Conservation (phyloP, 2,113 vertebrate species). For the Mugil cephalus region DNA sequence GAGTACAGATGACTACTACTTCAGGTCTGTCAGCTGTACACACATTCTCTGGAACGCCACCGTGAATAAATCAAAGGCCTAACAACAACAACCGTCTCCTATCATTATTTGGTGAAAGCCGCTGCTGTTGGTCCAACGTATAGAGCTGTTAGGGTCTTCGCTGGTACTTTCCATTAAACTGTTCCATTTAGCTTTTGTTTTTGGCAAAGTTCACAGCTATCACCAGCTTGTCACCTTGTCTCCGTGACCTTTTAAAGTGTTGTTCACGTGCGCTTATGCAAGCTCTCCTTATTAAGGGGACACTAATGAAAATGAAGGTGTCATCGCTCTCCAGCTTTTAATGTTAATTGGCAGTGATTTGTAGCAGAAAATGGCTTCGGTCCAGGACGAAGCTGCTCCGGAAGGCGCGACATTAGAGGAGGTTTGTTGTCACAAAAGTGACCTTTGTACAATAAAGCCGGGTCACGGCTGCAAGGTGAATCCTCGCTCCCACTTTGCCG, state of each 20-base stretch:
- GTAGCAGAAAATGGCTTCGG: constrained; percentile 40
- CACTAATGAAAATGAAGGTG: constrained; percentile 69
- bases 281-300: constrained; percentile 51
- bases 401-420: constrained; percentile 39
- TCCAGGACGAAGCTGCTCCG: constrained; percentile 52
- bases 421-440: constrained; percentile 47
- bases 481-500: constrained; percentile 43
- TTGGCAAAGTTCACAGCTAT: constrained; percentile 49
- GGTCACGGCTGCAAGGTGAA: constrained; percentile 46
- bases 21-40: constrained; percentile 70
- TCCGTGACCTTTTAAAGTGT: constrained; percentile 70
- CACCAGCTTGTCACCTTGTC: constrained; percentile 63
- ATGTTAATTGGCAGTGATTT: constrained; percentile 73
- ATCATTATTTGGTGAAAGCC: constrained; percentile 57
- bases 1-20: constrained; percentile 68
- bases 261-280: constrained; percentile 49
- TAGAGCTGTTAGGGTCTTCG: not conserved
- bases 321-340: constrained; percentile 64
- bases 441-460: constrained; percentile 48
- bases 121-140: constrained; percentile 3
- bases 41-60: constrained; percentile 53
- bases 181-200: constrained; percentile 32
- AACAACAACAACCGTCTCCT: constrained; percentile 36
- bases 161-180: not conserved
- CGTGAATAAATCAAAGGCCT: constrained; percentile 60